Base-by-base conservation (phyloP, 2,113 vertebrate species). In the Sylvilagus bachmani region DNA sequence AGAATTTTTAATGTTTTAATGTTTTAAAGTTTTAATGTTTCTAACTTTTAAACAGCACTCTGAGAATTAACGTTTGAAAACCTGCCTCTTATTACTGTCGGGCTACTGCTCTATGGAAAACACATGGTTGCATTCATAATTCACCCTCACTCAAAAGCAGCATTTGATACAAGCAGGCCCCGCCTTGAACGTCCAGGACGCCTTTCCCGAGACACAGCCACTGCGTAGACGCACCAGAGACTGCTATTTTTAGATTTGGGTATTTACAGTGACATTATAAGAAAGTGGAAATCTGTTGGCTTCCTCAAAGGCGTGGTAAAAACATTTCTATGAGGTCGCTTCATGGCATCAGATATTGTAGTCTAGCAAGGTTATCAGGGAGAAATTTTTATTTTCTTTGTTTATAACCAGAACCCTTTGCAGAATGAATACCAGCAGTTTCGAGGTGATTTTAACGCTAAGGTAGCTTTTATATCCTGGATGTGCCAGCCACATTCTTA, bases 101-200 rank as follows among this genome's bases (percentile, higher is more conserved):
- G 62, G 81, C 31, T 79, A 51, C 7, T 80, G 61, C 27, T 78
- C 89, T 94, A 84, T 36, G 69, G 53, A 75, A 96, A 93, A 86
- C 17, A 64, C 17, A 22, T 55, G 53, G 62, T 93, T 87, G 51
- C 36, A 53, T 86, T 77, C 62, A 62, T 66, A 90, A 67, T 61
- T 88, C 19, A 88, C 31, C 12, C 29, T 81, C 49, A 89, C n/a
- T 90, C 62, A 55, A 90, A 38, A 88, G 67, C 5, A 69, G 61
- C 22, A 82, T 22, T 71, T 77, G 49, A 49, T 10, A 71, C 21
- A 33, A 67, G 69, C 58, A 91, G 38, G 31, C 24, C 10, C 71
- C 19, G 58, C 38, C 58, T 0, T 62, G 75, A 84, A 51, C 36
- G 17, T 38, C 88, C 21, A 49, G 12, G 5, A 27, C 49, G 29